phyloP scores from a whole-genome alignment of 30 jellyfish, hydroid and myxozoan species.

The Aurelia coerulea region DNA sequence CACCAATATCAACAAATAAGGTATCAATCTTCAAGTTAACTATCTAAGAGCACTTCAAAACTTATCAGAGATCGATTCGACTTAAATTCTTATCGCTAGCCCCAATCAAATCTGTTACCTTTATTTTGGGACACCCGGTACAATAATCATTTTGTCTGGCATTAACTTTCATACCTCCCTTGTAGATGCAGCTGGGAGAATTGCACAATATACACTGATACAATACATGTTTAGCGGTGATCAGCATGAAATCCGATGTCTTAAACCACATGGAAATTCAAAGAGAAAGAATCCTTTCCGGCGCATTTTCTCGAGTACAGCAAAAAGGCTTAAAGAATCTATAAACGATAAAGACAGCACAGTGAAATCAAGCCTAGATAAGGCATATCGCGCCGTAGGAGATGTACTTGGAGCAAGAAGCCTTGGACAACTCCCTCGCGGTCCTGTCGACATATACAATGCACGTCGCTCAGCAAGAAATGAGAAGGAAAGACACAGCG shows the following conservation, averaged over 20 bases:
- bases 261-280: not conserved
- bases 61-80: too few species aligned
- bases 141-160: too few species aligned
- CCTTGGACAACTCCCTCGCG: constrained; percentile 17
- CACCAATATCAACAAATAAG: too few species aligned
- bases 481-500: not conserved
- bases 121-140: too few species aligned
- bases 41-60: too few species aligned
- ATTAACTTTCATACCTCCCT: too few species aligned
- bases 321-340: not conserved
- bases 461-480: not conserved
- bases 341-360: not conserved
- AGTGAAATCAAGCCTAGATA: not conserved
- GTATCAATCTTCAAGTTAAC: too few species aligned
- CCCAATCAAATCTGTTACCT: too few species aligned
- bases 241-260: not conserved
- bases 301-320: not conserved
- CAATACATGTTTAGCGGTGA: not conserved
- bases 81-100: too few species aligned
- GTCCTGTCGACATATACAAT: constrained; percentile 10
- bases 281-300: not conserved
- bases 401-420: constrained; percentile 10
- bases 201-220: not conserved
- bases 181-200: not conserved
- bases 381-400: not conserved